Evolutionary conservation across 2,888 invertebrate species (phyloP).

Genomic region (Limnephilus lunatus): DNA sequence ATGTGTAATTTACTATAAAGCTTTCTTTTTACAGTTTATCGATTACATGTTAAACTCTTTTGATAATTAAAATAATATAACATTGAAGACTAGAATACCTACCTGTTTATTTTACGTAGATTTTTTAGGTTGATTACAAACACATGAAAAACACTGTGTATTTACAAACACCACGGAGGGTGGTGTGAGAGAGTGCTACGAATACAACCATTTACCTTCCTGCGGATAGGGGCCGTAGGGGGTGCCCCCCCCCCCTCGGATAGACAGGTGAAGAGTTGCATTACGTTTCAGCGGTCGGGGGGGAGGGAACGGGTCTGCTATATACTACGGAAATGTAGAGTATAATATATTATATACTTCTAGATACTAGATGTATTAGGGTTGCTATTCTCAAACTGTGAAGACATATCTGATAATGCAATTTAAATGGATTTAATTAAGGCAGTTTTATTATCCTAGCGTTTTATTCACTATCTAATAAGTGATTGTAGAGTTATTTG

Average conservation of each 20-base stretch:
- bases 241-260: neutral
- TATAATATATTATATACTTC: neutral
- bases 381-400: neutral
- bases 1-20: too few species aligned
- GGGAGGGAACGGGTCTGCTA: neutral
- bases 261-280: constrained; percentile 2
- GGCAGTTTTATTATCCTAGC: too few species aligned
- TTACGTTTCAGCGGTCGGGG: neutral
- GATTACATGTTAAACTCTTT: too few species aligned
- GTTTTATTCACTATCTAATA: too few species aligned
- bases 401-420: neutral
- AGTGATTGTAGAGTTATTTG: too few species aligned
- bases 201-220: neutral
- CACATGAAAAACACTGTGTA: neutral
- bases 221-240: neutral
- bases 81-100: neutral
- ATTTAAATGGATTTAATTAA: too few species aligned
- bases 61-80: neutral
- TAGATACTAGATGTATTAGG: neutral
- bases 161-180: neutral
- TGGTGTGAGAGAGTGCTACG: too few species aligned
- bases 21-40: too few species aligned
- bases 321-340: neutral
- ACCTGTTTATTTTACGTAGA: neutral
- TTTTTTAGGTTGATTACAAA: neutral